phyloP scores from a whole-genome alignment of 2,888 invertebrate species.

The Rhodophaea formosa region DNA sequence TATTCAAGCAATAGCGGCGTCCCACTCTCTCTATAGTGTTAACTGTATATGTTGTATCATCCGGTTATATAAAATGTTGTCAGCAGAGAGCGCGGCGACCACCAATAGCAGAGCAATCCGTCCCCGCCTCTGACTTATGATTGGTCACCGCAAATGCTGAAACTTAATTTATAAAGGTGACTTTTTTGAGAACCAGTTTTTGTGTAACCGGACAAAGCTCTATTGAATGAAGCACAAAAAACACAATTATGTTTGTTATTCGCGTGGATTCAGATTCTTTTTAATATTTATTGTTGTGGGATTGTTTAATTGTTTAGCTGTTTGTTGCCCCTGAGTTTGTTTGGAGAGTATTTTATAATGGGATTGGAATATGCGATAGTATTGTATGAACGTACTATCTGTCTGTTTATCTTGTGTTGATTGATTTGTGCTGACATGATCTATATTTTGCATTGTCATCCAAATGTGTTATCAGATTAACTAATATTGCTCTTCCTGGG shows the following conservation, averaged over 20 bases:
- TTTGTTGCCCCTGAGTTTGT: constrained; percentile 29
- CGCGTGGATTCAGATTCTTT: constrained; percentile 64
- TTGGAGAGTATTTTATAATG: constrained; percentile 40
- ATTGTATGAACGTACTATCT: constrained; percentile 8
- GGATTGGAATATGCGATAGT: constrained; percentile 45
- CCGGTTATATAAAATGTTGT: constrained; percentile 80
- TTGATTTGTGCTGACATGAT: constrained; percentile 25
- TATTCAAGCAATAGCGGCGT: constrained; percentile 57
- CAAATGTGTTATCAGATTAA: neutral
- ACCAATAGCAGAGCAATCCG: constrained; percentile 52
- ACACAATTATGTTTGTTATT: constrained; percentile 79
- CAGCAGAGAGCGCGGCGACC: constrained; percentile 55
- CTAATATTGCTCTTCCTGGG: constrained; percentile 17
- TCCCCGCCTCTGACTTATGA: constrained; percentile 58
- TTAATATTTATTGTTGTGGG: constrained; percentile 62
- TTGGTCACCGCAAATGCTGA: constrained; percentile 66
- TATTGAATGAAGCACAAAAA: constrained; percentile 74
- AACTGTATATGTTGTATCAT: constrained; percentile 81
- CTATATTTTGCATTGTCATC: constrained; percentile 15
- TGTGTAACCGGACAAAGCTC: constrained; percentile 66
- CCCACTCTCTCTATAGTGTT: constrained; percentile 67
- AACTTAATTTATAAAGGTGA: constrained; percentile 80
- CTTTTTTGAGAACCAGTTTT: constrained; percentile 76
- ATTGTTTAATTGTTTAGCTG: constrained; percentile 38
- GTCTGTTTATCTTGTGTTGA: constrained; percentile 18